Conservation (phyloP, 2,888 invertebrate species). For the Alviniconcha strummeri region DNA sequence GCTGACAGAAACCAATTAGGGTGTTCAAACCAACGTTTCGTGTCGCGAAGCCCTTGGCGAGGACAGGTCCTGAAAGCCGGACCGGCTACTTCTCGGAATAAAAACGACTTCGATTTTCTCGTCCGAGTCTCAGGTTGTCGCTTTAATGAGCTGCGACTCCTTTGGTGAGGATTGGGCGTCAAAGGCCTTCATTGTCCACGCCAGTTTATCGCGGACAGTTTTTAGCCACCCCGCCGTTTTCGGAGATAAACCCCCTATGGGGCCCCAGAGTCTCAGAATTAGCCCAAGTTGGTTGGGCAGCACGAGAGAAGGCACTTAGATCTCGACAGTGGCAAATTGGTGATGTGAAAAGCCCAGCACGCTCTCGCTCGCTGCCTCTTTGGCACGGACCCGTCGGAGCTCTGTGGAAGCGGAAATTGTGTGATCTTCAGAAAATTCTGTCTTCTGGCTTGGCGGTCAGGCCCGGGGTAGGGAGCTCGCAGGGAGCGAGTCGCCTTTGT, state of each 20-base stretch:
- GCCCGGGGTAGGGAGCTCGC: background rate
- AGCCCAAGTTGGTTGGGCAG: background rate
- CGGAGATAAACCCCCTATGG: background rate
- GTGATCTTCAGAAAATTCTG: background rate
- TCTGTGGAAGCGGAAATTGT: background rate
- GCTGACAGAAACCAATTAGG: background rate
- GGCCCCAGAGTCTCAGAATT: background rate
- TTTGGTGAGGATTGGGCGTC: background rate
- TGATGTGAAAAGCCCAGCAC: constrained; percentile 14
- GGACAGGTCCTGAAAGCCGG: background rate
- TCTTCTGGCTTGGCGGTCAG: background rate
- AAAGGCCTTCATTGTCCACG: background rate
- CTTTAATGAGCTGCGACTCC: background rate
- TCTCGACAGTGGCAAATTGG: constrained; percentile 8
- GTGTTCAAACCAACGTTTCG: background rate
- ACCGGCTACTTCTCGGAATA: too few relatives aligned
- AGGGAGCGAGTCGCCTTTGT: too few relatives aligned
- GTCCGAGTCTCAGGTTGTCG: background rate
- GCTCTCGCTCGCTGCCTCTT: background rate
- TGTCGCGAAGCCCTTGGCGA: background rate
- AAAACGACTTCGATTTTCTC: too few relatives aligned
- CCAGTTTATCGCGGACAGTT: background rate
- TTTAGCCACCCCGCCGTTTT: background rate
- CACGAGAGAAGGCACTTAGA: constrained; percentile 3
- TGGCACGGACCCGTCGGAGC: background rate